These are phyloP conservation scores for Sceloporus undulatus DNA, from an alignment of 2,113 vertebrate genomes.

Conservation along the genomic window DNA sequence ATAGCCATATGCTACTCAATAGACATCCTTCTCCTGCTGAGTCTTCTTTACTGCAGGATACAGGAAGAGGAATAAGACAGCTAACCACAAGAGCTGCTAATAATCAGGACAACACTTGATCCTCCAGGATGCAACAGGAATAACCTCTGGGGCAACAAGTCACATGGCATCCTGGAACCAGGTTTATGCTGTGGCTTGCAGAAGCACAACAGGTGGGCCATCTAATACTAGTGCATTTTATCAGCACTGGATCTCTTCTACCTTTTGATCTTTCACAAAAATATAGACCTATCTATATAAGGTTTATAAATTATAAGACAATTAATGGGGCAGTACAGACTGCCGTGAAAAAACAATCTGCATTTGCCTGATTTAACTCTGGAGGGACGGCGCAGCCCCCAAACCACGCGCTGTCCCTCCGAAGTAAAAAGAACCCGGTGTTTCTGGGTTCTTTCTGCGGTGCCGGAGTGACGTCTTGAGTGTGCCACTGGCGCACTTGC, in stretches of 20 bases:
- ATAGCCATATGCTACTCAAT: background rate
- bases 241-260: background rate
- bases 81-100: background rate
- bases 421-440: too few relatives aligned
- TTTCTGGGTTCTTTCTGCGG: too few relatives aligned
- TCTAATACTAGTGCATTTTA: background rate
- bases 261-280: background rate
- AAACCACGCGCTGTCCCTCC: too few relatives aligned
- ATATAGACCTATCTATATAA: background rate
- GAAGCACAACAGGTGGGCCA: too few relatives aligned
- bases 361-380: too few relatives aligned
- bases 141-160: background rate
- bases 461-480: too few relatives aligned
- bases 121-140: background rate
- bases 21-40: too few relatives aligned
- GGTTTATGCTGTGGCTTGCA: background rate
- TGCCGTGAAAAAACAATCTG: too few relatives aligned
- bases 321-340: too few relatives aligned
- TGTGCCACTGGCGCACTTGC: too few relatives aligned
- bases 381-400: too few relatives aligned
- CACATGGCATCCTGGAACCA: background rate
- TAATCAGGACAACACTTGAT: too few relatives aligned
- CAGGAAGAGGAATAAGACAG: background rate
- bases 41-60: background rate
- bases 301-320: background rate